These are phyloP conservation scores for Spongilla lacustris DNA, from an alignment of 37 sponge, comb jelly and placozoan genomes.

Conservation along the genomic window DNA sequence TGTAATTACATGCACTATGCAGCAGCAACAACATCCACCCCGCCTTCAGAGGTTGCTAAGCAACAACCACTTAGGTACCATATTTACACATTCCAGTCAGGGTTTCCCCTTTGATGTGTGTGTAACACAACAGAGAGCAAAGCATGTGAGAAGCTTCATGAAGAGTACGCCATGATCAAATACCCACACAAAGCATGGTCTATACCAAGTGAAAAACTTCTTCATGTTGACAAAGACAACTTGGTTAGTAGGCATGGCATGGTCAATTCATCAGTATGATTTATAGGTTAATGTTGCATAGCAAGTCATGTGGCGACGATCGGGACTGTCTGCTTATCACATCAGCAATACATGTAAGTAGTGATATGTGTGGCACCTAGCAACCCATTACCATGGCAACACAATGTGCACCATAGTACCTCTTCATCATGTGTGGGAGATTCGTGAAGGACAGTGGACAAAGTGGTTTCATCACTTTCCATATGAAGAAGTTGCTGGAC, in stretches of 20 bases:
- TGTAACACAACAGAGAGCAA: background rate
- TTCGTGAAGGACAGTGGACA: constrained; percentile 71
- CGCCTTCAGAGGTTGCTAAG: background rate
- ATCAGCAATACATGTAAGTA: background rate
- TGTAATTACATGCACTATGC: background rate
- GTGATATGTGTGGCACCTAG: background rate
- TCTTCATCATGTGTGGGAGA: constrained; percentile 59
- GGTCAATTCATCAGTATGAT: background rate
- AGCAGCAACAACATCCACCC: background rate
- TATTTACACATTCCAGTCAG: background rate
- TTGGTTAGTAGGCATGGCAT: constrained; percentile 22
- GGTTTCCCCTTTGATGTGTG: background rate
- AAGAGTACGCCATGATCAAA: constrained; percentile 64
- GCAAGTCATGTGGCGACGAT: background rate
- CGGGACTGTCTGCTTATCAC: background rate
- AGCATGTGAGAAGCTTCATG: constrained; percentile 28
- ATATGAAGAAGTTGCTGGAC: constrained; percentile 55
- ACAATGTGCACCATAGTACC: constrained; percentile 14
- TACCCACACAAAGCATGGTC: constrained; percentile 48
- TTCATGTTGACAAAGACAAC: constrained; percentile 60
- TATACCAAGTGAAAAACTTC: constrained; percentile 50
- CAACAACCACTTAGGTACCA: background rate
- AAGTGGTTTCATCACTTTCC: constrained; percentile 70
- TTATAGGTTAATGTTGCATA: background rate
- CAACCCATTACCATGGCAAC: background rate